Percentiles rank a stretch among this genome's conserved stretches.
phyloP scores from a whole-genome alignment of 2,888 invertebrate genomes.

The Eupithecia abbreviata region DNA sequence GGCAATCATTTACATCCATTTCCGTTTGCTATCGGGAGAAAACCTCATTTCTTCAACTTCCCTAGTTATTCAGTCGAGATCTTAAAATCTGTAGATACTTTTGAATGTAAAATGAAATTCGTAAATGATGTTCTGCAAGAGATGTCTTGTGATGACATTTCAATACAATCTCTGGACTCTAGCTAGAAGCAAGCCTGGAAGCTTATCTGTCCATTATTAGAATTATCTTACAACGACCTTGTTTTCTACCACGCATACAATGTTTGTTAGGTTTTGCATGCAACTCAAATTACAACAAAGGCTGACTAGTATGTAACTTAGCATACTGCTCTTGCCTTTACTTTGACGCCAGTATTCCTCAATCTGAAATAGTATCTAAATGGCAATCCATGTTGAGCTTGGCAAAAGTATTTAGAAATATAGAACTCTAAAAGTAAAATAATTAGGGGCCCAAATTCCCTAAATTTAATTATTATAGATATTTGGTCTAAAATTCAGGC shows the following conservation, averaged over 20 bases:
- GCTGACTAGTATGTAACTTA: not conserved
- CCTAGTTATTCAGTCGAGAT: not conserved
- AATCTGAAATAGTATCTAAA: not conserved
- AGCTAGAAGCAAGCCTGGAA: not conserved
- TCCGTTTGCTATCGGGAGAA: not conserved
- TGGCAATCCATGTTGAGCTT: not conserved
- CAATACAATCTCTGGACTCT: not conserved
- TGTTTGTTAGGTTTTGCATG: slow-evolving; percentile 13
- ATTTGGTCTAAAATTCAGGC: no score
- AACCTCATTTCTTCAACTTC: not conserved
- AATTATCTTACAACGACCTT: slow-evolving; percentile 31
- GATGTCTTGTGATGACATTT: not conserved
- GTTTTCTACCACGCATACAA: slow-evolving; percentile 9
- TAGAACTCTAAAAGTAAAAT: no score
- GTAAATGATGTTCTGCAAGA: not conserved
- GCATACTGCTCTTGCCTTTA: not conserved
- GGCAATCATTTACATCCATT: not conserved
- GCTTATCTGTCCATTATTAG: slow-evolving; percentile 6
- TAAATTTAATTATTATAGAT: no score
- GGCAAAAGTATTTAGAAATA: no score
- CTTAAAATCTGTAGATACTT: not conserved
- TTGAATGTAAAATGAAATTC: not conserved
- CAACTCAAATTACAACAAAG: slow-evolving; percentile 12
- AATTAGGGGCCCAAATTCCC: no score
- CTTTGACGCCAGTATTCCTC: not conserved